A percentile compares a stretch with the other conserved stretches of the same genome.
Conservation (phyloP, 2,797 vertebrate species). For the Halcyon badia region DNA sequence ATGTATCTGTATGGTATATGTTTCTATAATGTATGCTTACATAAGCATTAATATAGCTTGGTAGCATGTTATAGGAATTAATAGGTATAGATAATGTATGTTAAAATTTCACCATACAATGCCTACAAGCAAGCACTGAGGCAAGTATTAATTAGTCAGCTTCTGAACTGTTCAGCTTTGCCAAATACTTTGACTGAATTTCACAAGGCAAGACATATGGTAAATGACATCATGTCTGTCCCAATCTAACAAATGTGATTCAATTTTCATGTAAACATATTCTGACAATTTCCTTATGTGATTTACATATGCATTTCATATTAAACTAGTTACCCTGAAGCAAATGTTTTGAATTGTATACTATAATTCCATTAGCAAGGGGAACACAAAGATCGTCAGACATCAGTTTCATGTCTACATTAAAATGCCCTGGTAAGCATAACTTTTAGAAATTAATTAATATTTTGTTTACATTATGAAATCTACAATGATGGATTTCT, state of each 20-base stretch:
- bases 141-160: neutral
- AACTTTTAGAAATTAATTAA: neutral
- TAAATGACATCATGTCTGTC: constrained; percentile 6
- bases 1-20: neutral
- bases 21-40: neutral
- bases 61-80: neutral
- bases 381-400: neutral
- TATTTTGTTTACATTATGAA: neutral
- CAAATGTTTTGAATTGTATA: neutral
- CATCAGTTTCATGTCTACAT: neutral
- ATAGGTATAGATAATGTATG: neutral
- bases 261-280: constrained; percentile 29
- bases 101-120: neutral
- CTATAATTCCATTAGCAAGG: neutral
- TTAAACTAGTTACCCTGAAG: constrained; percentile 3
- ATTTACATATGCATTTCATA: constrained; percentile 32
- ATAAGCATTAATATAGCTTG: neutral
- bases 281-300: constrained; percentile 33
- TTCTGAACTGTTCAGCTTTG: constrained; percentile 3
- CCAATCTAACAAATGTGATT: constrained; percentile 7
- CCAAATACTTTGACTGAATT: constrained; percentile 38
- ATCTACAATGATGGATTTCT: neutral
- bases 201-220: constrained; percentile 9
- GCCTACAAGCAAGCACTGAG: neutral
- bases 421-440: neutral